These are phyloP conservation scores for Mellilla xanthometata DNA, from an alignment of 2,888 invertebrate genomes.

Conservation along the genomic window DNA sequence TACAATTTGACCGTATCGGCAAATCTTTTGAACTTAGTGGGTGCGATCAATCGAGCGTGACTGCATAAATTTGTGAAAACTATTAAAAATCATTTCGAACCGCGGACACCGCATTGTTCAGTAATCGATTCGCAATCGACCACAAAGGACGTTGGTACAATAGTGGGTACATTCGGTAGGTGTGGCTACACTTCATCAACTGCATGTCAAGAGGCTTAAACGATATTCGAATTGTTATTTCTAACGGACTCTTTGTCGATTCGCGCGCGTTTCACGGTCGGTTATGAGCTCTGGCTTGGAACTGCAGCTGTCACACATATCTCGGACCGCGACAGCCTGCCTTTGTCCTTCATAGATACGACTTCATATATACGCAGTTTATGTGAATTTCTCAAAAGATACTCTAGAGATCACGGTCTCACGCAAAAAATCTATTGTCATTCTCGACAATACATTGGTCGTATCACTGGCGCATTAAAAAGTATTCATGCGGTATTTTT, in stretches of 20 bases:
- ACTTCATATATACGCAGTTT: slow-evolving; percentile 81
- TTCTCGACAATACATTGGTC: slow-evolving; percentile 70
- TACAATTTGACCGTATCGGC: slow-evolving; percentile 46
- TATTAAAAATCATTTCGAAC: slow-evolving; percentile 64
- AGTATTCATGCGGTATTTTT: slow-evolving; percentile 80
- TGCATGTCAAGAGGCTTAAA: slow-evolving; percentile 58
- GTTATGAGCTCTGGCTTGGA: slow-evolving; percentile 57
- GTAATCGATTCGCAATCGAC: slow-evolving; percentile 56
- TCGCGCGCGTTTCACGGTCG: slow-evolving; percentile 67
- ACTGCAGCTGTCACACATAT: slow-evolving; percentile 75
- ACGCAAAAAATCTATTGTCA: slow-evolving; percentile 74
- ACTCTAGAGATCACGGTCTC: slow-evolving; percentile 71
- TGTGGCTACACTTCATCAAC: slow-evolving; percentile 62
- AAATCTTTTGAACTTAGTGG: slow-evolving; percentile 52
- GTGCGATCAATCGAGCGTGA: slow-evolving; percentile 69
- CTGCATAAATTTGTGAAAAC: slow-evolving; percentile 59
- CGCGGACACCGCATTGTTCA: slow-evolving; percentile 48
- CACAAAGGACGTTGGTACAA: slow-evolving; percentile 43
- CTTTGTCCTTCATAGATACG: slow-evolving; percentile 72
- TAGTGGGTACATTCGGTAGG: slow-evolving; percentile 53
- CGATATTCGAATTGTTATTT: slow-evolving; percentile 67
- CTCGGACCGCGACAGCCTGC: slow-evolving; percentile 64
- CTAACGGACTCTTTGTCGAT: slow-evolving; percentile 69
- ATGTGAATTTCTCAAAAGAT: slow-evolving; percentile 73
- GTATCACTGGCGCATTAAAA: slow-evolving; percentile 82